Evolutionary conservation across 2,888 invertebrate genomes (phyloP).

Genomic region (Lamellibrachia columna): DNA sequence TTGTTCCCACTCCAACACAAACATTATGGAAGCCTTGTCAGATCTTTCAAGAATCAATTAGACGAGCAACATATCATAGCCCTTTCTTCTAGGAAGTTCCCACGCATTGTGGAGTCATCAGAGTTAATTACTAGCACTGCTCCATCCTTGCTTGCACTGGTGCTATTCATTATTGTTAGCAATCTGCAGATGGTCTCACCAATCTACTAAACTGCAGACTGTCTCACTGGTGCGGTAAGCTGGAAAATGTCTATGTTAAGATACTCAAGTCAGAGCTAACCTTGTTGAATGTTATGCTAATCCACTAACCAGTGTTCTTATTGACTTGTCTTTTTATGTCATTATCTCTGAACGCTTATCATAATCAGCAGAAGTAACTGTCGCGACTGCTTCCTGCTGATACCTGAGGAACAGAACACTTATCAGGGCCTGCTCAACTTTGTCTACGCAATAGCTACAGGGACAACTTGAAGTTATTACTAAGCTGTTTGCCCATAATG

Average conservation of each 20-base stretch:
- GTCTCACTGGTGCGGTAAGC: neutral
- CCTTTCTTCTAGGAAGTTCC: neutral
- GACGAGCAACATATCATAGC: neutral
- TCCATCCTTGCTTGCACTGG: neutral
- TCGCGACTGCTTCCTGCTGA: neutral
- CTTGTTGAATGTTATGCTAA: neutral
- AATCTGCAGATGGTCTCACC: neutral
- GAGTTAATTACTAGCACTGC: neutral
- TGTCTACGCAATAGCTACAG: neutral
- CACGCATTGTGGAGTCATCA: neutral
- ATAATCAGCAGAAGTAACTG: neutral
- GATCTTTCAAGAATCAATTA: neutral
- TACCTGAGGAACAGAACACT: neutral
- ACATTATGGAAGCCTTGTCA: neutral
- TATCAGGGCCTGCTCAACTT: neutral
- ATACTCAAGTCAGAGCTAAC: neutral
- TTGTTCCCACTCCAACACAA: neutral
- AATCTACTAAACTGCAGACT: neutral
- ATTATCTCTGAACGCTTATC: neutral
- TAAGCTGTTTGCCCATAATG: too few species aligned
- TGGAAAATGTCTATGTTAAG: neutral
- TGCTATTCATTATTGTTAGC: neutral
- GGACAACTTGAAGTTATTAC: too few species aligned
- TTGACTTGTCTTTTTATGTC: conserved; percentile 6
- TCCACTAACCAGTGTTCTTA: neutral